A percentile compares a stretch with the other conserved stretches of the same genome.
Evolutionary conservation across 2,888 invertebrate genomes (phyloP).

Genomic region (Proisotoma minuta): DNA sequence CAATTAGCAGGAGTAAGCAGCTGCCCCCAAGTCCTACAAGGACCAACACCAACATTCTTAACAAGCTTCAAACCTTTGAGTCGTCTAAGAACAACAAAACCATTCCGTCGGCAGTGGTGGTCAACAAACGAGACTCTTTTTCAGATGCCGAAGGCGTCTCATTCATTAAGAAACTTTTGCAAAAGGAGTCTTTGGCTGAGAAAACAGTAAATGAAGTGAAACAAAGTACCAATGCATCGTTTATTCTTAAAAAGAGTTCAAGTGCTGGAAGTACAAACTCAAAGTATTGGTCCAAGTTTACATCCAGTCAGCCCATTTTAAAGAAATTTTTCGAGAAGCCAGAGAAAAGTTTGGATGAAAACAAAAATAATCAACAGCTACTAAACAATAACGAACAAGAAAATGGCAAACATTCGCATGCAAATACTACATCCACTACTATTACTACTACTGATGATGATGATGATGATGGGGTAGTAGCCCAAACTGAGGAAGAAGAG

Average conservation of each 20-base stretch:
- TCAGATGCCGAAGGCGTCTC: constrained; percentile 45
- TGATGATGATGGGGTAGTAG: background rate
- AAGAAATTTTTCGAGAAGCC: constrained; percentile 41
- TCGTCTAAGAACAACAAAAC: constrained; percentile 17
- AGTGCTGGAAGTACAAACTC: constrained; percentile 42
- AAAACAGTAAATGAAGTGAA: constrained; percentile 12
- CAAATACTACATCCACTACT: background rate
- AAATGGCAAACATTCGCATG: no score
- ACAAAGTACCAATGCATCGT: background rate
- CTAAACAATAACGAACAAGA: background rate
- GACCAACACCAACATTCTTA: background rate
- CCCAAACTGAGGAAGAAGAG: background rate
- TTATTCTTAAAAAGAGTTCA: constrained; percentile 44
- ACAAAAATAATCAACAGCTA: background rate
- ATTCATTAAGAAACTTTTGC: constrained; percentile 41
- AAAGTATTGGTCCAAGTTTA: constrained; percentile 43
- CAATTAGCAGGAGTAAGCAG: constrained; percentile 3
- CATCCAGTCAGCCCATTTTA: constrained; percentile 38
- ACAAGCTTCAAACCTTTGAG: constrained; percentile 15
- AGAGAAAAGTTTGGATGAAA: background rate
- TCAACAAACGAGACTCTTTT: constrained; percentile 36
- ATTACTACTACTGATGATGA: background rate
- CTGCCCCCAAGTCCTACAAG: constrained; percentile 23
- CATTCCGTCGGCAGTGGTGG: constrained; percentile 18
- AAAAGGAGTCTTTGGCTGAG: constrained; percentile 36